phyloP scores from a whole-genome alignment of 2,797 vertebrate genomes.

The Orientallactaga sibirica region DNA sequence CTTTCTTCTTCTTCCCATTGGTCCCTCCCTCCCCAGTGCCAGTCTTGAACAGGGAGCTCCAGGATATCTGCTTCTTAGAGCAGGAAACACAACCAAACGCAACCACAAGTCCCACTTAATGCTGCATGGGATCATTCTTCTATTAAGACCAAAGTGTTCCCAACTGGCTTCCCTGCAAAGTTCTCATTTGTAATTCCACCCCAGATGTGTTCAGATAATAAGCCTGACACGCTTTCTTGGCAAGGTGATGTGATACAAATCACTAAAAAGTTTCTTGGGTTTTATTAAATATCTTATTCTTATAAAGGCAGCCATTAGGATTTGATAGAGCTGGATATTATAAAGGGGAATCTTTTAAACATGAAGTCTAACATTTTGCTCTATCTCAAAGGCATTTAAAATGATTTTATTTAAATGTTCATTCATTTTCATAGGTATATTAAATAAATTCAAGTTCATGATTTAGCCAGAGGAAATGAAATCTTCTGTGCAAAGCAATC shows the following conservation, averaged over 20 bases:
- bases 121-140: not conserved
- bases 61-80: not conserved
- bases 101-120: not conserved
- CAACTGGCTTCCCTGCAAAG: not conserved
- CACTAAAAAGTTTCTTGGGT: not conserved
- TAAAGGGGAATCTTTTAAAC: not conserved
- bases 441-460: conserved; percentile 61
- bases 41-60: not conserved
- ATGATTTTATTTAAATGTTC: conserved; percentile 46
- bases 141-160: conserved; percentile 15
- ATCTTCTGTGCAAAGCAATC: not conserved
- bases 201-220: conserved; percentile 14
- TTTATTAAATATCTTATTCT: conserved; percentile 57
- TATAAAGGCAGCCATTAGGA: conserved; percentile 57
- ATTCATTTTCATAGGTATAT: conserved; percentile 21
- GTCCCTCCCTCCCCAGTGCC: not conserved
- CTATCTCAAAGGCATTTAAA: conserved; percentile 58
- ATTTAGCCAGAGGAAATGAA: conserved; percentile 39
- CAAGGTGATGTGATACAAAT: not conserved
- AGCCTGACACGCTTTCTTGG: not conserved
- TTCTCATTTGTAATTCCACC: conserved; percentile 52
- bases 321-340: conserved; percentile 31
- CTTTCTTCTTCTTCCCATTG: not conserved
- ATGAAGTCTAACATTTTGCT: conserved; percentile 39
- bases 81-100: not conserved